A percentile compares a stretch with the other conserved stretches of the same genome.
Conservation (phyloP, 2,113 vertebrate genomes). For the Crotalus tigris region DNA sequence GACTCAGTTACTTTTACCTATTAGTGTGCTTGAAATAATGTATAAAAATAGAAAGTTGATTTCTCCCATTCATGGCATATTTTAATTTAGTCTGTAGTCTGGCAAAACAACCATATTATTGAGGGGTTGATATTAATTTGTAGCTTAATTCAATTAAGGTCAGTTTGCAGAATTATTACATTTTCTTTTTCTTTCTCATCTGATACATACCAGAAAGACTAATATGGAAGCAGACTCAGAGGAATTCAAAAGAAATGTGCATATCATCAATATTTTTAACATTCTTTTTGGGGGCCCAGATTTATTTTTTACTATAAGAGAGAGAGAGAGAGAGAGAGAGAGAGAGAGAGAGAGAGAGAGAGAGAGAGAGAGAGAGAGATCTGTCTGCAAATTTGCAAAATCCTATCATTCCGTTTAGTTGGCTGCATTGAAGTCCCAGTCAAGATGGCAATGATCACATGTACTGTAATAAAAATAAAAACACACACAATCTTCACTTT, state of each 20-base stretch:
- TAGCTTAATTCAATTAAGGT: slow-evolving; percentile 66
- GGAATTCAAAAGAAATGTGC: not conserved
- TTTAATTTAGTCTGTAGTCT: slow-evolving; percentile 48
- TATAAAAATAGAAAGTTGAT: slow-evolving; percentile 35
- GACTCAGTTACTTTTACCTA: slow-evolving; percentile 59
- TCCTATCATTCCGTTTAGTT: not conserved
- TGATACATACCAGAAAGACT: not conserved
- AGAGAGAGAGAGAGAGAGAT: not conserved
- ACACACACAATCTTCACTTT: not conserved
- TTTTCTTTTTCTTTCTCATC: not conserved
- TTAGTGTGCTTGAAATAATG: slow-evolving; percentile 54
- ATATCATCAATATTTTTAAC: not conserved
- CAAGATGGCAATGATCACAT: not conserved
- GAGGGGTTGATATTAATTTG: slow-evolving; percentile 59
- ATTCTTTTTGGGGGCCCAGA: not conserved
- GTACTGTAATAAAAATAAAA: not conserved
- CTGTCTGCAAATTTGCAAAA: not conserved
- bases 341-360: not conserved
- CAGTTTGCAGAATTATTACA: slow-evolving; percentile 37
- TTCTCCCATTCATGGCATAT: not conserved
- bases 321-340: not conserved
- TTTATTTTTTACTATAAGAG: not conserved
- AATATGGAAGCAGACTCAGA: not conserved
- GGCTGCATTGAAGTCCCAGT: not conserved
- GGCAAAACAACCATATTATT: slow-evolving; percentile 37